Conservation (phyloP, 1,140 invertebrate genomes). For the Macrostomum lignano region DNA sequence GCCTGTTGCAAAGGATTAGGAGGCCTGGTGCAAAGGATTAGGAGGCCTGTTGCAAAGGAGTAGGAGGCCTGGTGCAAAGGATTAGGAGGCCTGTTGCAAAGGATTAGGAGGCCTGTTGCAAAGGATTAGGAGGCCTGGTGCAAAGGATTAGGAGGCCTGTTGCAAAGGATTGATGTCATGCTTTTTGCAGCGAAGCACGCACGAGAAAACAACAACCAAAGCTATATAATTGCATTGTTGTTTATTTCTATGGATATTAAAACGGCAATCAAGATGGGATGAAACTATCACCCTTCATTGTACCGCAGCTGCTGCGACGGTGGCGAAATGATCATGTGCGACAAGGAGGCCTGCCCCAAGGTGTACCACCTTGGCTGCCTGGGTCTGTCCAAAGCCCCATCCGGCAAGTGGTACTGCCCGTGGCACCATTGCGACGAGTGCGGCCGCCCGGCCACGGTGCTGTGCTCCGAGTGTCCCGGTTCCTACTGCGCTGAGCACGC, state of each 20-base stretch:
- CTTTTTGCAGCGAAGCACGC: neutral
- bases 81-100: too few species aligned
- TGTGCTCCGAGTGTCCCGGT: constrained; percentile 1
- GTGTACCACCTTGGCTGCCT: neutral
- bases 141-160: neutral
- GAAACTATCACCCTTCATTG: too few species aligned
- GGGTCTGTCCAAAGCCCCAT: neutral
- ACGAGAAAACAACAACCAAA: neutral
- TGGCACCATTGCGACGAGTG: constrained; percentile 3
- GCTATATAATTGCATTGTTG: neutral
- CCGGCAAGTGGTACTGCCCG: neutral
- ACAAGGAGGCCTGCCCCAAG: constrained; percentile 11
- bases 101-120: too few species aligned
- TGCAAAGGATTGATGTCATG: neutral
- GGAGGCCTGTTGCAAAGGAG: too few species aligned
- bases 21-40: too few species aligned
- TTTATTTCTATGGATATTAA: neutral
- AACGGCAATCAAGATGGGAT: too few species aligned
- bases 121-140: neutral
- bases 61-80: too few species aligned
- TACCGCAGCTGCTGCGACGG: constrained; percentile 20
- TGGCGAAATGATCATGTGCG: constrained; percentile 32
- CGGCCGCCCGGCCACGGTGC: neutral
- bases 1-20: too few species aligned
- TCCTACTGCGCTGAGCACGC: constrained; percentile 1